Evolutionary conservation across 2,797 vertebrate genomes (phyloP).

Genomic region (Oreochromis grahami): DNA sequence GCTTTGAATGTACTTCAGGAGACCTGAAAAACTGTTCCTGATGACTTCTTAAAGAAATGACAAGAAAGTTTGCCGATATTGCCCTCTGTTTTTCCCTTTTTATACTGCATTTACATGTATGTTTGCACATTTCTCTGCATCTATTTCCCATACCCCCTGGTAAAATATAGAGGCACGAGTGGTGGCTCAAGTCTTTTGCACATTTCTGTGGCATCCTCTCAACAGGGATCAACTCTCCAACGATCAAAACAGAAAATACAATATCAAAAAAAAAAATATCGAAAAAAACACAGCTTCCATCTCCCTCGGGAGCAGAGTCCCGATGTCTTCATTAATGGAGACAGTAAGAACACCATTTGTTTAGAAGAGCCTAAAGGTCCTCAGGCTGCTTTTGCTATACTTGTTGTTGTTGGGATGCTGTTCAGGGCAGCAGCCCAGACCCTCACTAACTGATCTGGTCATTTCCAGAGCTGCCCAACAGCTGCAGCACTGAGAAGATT

Average conservation of each 20-base stretch:
- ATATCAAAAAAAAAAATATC: background rate
- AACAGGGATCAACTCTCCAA: background rate
- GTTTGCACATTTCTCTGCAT: background rate
- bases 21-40: background rate
- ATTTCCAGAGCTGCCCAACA: constrained; percentile 40
- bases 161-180: background rate
- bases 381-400: constrained; percentile 18
- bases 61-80: background rate
- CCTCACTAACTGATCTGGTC: constrained; percentile 40
- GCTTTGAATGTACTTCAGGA: background rate
- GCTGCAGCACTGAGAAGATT: constrained; percentile 65
- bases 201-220: background rate
- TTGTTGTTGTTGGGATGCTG: constrained; percentile 7
- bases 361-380: constrained; percentile 13
- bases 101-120: background rate
- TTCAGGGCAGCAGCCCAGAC: constrained; percentile 13
- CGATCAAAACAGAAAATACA: background rate
- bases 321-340: constrained; percentile 23
- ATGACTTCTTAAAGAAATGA: background rate
- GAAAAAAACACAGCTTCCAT: background rate
- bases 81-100: background rate
- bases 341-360: constrained; percentile 18
- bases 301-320: background rate
- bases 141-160: background rate
- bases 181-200: background rate